Evolutionary conservation across 2,113 vertebrate genomes (phyloP).

Genomic region (Brachirus orientalis): DNA sequence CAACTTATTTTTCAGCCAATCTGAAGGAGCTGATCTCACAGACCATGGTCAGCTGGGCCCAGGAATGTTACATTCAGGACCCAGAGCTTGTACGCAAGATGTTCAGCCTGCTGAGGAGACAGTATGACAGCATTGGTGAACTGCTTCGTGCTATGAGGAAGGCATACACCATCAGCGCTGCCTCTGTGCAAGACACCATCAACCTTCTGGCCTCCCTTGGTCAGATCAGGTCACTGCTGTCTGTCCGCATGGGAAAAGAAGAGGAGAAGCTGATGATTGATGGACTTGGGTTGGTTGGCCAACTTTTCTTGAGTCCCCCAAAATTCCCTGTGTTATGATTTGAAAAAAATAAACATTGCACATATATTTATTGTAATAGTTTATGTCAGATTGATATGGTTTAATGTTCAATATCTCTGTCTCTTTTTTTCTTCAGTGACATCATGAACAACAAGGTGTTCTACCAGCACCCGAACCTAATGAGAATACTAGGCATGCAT

Average conservation of each 20-base stretch:
- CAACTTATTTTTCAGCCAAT: constrained; percentile 80
- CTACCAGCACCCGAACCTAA: constrained; percentile 98
- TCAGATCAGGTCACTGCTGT: constrained; percentile 95
- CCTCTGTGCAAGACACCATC: constrained; percentile 93
- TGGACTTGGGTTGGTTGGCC: constrained; percentile 88
- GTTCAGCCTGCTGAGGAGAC: constrained; percentile 93
- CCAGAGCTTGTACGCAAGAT: constrained; percentile 93
- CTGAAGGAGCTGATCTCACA: constrained; percentile 96
- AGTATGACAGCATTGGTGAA: constrained; percentile 98
- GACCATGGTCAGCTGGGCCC: constrained; percentile 97
- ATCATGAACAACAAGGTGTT: constrained; percentile 99
- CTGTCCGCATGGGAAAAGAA: constrained; percentile 97
- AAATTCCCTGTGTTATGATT: too few relatives aligned
- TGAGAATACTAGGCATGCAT: constrained; percentile 98
- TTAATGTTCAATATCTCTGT: constrained; percentile 1
- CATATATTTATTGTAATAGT: too few relatives aligned
- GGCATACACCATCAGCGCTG: constrained; percentile 94
- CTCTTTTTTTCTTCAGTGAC: constrained; percentile 80
- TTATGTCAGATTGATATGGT: not conserved
- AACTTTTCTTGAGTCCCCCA: not conserved
- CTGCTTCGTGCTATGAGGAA: constrained; percentile 93
- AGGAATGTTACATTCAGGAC: constrained; percentile 96
- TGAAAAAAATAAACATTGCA: too few relatives aligned
- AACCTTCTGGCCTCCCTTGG: constrained; percentile 93
- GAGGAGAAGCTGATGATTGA: constrained; percentile 98